phyloP scores from a whole-genome alignment of 1,140 invertebrate species.

The Drosophila lacertosa region DNA sequence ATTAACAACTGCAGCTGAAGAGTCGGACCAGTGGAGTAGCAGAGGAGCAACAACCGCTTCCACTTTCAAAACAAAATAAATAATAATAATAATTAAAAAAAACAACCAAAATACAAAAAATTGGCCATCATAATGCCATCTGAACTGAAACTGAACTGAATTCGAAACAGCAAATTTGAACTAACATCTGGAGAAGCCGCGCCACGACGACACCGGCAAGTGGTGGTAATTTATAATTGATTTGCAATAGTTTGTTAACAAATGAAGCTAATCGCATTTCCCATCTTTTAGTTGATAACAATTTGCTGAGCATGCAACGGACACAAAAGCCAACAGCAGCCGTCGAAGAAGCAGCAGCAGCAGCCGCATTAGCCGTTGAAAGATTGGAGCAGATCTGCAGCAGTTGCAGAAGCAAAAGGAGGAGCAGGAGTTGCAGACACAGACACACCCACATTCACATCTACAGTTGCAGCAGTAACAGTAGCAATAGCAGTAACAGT shows the following conservation, averaged over 20 bases:
- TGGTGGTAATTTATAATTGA: conserved; percentile 23
- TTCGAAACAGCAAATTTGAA: neutral
- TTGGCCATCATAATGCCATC: conserved; percentile 30
- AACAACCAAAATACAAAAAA: conserved; percentile 2
- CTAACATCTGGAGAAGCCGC: conserved; percentile 31
- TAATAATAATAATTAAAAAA: too few species aligned
- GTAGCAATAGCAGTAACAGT: conserved; percentile 13
- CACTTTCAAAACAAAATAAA: neutral
- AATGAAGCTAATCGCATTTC: neutral
- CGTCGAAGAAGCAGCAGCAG: conserved; percentile 33
- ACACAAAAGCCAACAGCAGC: conserved; percentile 39
- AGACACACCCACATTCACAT: conserved; percentile 4
- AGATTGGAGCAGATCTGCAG: conserved; percentile 16
- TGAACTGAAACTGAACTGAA: conserved; percentile 11
- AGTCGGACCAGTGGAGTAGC: neutral
- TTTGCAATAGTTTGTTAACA: neutral
- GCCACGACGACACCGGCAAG: conserved; percentile 47
- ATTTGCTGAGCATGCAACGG: conserved; percentile 52
- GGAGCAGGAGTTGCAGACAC: conserved; percentile 12
- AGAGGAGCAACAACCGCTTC: conserved; percentile 14
- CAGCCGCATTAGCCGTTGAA: conserved; percentile 42
- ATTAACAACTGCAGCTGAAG: conserved; percentile 5
- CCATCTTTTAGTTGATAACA: conserved; percentile 31
- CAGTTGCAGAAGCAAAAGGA: conserved; percentile 41
- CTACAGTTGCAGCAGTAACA: conserved; percentile 14